Base-by-base conservation (phyloP, 2,113 vertebrate genomes). In the Turdus rufiventris region DNA sequence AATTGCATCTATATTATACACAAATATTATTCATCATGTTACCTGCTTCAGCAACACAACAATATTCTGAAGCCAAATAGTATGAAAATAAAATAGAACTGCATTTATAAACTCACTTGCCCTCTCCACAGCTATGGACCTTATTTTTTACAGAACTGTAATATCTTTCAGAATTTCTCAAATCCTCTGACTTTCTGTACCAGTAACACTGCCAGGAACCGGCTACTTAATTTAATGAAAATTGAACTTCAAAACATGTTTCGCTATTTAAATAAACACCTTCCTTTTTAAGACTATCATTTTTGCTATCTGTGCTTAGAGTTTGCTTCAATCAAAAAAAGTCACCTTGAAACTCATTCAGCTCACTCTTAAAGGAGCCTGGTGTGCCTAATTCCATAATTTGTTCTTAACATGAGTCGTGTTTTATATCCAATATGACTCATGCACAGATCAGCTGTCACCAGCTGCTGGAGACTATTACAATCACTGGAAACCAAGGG, bases 321-420 rank as follows among this genome's bases (percentile, higher is more conserved):
- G 42, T 78, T 89, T 65, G 80, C 10, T 88, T 77, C 63, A 62
- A 36, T 67, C 57, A 79, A n/a, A 85, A 85, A 63, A 91, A 66
- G 63, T 94, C 83, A 88, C 79, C 76, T 76, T 95, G 83, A 88
- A 90, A 36, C 16, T 90, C 72, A 72, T 76, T 85, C 50, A 77
- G 16, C 10, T 82, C 36, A 9, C 28, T 88, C 18, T 83, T 76
- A 77, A 81, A 77, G 45, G 74, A 76, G 31, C 3, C 79, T 2
- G 0, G 8, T 0, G 0, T 82, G 16, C 54, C 83, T 76, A 93
- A 92, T 84, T 83, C 33, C 19, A 36, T 83, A 92, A 88, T 84
- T 93, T 4, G 4, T 80, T 86, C n/a, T 66, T 92, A 77, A 56
- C 75, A 63, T 77, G 34, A 76, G 54, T 86, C 80, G 34, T 74